Conservation (phyloP, 2,113 vertebrate species). For the Syngnathus floridae region DNA sequence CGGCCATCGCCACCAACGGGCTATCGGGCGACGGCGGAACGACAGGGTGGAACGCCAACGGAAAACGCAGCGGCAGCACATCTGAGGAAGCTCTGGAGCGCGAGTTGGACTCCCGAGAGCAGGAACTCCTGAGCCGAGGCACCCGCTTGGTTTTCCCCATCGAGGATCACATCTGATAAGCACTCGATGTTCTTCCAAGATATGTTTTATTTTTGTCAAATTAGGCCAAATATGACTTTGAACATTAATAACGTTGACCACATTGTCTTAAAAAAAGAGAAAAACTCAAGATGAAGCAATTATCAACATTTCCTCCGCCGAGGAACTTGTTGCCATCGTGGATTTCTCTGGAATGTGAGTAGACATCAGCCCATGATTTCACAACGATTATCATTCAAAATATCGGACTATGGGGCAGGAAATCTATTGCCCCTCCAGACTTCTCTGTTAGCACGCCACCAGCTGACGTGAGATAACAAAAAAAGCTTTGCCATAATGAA, state of each 20-base stretch:
- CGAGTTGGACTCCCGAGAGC: conserved; percentile 83
- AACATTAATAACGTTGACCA: too few species aligned
- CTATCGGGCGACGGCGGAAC: conserved; percentile 72
- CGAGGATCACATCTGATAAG: conserved; percentile 82
- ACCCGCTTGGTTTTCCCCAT: conserved; percentile 92
- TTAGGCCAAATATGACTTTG: not conserved
- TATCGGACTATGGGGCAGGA: not conserved
- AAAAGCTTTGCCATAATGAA: not conserved
- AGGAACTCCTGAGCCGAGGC: conserved; percentile 84
- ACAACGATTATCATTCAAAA: too few species aligned
- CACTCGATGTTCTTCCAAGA: not conserved
- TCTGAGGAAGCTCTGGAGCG: conserved; percentile 86
- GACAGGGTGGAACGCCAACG: conserved; percentile 64
- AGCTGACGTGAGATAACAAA: not conserved
- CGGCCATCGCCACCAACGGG: conserved; percentile 86
- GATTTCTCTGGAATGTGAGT: not conserved
- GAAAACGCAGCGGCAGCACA: conserved; percentile 75
- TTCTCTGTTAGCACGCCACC: not conserved
- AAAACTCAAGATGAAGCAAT: too few species aligned
- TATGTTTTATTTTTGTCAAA: not conserved
- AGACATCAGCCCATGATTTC: too few species aligned
- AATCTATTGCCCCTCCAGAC: not conserved
- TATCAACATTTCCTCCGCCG: not conserved
- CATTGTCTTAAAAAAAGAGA: too few species aligned
- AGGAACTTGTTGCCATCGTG: not conserved